Percentiles rank a stretch among this genome's conserved stretches.
Evolutionary conservation across 2,113 vertebrate species (phyloP).

Genomic region (Plestiodon gilberti): DNA sequence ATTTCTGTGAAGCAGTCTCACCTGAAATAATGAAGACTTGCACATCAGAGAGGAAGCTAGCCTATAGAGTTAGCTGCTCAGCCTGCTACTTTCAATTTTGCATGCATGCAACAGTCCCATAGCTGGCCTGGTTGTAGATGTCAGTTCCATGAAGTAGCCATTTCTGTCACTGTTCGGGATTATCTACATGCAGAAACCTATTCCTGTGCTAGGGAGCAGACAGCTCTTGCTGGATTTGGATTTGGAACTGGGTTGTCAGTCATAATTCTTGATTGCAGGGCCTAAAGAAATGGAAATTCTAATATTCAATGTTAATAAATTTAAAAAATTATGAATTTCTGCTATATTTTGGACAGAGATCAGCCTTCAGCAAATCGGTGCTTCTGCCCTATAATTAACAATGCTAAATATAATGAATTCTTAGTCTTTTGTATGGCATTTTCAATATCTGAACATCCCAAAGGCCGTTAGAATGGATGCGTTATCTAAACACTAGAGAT

Average conservation of each 20-base stretch:
- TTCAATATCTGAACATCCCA: rapidly evolving
- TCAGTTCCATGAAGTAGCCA: neutral
- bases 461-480: neutral
- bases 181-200: neutral
- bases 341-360: slow-evolving; percentile 11
- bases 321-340: slow-evolving; percentile 8
- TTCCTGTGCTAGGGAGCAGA: neutral
- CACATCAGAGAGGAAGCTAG: neutral
- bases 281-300: neutral
- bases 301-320: neutral
- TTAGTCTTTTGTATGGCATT: neutral
- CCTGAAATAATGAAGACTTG: neutral
- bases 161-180: neutral
- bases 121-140: neutral
- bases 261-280: neutral
- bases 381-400: slow-evolving; percentile 15
- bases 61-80: neutral
- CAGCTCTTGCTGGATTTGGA: neutral
- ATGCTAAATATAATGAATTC: slow-evolving; percentile 1
- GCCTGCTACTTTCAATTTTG: neutral
- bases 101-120: neutral
- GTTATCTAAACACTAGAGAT: neutral
- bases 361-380: neutral
- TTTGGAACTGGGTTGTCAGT: neutral
- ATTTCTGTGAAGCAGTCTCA: neutral